Base-by-base conservation (phyloP, 2,797 vertebrate genomes). In the Macropus fuliginosus region DNA sequence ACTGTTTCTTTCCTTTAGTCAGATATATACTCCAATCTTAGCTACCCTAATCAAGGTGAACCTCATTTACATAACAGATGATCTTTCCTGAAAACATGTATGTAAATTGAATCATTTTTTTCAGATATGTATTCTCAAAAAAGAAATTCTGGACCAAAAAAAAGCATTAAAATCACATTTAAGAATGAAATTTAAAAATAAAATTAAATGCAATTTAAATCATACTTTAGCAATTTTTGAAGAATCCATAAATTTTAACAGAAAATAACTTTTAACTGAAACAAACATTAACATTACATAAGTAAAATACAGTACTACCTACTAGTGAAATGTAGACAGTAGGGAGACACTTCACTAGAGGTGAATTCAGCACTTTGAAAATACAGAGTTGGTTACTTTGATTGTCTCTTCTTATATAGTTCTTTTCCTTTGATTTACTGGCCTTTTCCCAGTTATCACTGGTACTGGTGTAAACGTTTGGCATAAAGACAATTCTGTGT, bases 281-380 rank as follows among this genome's bases (percentile, higher is more conserved):
- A 97, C 40, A 97, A 97, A 97, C 95, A 97, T 94, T 55, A 92
- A 95, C 90, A 28, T 29, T 97, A 91, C 97, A 97, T 98, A 97
- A 97, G 95, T 97, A 95, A 96, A 93, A 90, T 97, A 97, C 94
- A 97, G 93, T 96, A 95, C 96, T 93, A 94, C 97, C 97, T 96
- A 98, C 97, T 98, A 96, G 91, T 96, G 95, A 97, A 96, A 97
- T 97, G 95, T 92, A 34, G 46, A 90, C 94, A 96, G 90, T 14
- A 50, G 90, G 74, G 16, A 91, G 95, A 29, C 89, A 29, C 66
- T 24, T 93, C 96, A 91, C 90, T 91, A 56, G 92, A 34, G 95
- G 31, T 92, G 91, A 90, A 93, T 54, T 92, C 46, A 94, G 90
- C 31, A 87, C 54, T 55, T 93, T 91, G 54, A 94, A 94, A 93